phyloP scores from a whole-genome alignment of 2,888 invertebrate species.

The Leptinotarsa juncta region DNA sequence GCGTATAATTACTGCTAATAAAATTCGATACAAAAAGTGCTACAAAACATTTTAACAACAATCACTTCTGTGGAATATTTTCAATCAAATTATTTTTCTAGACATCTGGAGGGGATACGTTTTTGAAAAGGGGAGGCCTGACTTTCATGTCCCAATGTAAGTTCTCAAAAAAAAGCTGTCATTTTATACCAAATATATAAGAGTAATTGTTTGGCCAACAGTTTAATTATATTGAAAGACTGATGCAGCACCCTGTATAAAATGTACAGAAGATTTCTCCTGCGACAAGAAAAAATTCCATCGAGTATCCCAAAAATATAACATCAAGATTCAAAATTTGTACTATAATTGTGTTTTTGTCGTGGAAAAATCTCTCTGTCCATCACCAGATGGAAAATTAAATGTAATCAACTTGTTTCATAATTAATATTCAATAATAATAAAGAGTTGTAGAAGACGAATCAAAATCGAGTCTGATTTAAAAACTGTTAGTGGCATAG shows the following conservation, averaged over 20 bases:
- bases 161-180: too few species aligned
- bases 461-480: background rate
- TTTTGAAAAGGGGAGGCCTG: too few species aligned
- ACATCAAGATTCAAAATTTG: constrained; percentile 12
- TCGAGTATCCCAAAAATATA: constrained; percentile 3
- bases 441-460: background rate
- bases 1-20: background rate
- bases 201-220: background rate
- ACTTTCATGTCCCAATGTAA: too few species aligned
- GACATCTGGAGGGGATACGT: too few species aligned
- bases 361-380: constrained; percentile 9
- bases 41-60: too few species aligned
- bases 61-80: too few species aligned
- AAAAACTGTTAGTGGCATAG: too few species aligned
- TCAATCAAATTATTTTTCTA: too few species aligned
- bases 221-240: background rate
- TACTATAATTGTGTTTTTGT: background rate
- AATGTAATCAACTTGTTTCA: background rate
- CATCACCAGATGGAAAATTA: background rate
- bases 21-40: background rate
- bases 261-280: constrained; percentile 16
- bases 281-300: background rate
- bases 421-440: background rate
- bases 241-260: constrained; percentile 13
- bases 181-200: background rate